These are phyloP conservation scores for Sylvietta virens DNA, from an alignment of 2,113 vertebrate genomes.

Conservation along the genomic window DNA sequence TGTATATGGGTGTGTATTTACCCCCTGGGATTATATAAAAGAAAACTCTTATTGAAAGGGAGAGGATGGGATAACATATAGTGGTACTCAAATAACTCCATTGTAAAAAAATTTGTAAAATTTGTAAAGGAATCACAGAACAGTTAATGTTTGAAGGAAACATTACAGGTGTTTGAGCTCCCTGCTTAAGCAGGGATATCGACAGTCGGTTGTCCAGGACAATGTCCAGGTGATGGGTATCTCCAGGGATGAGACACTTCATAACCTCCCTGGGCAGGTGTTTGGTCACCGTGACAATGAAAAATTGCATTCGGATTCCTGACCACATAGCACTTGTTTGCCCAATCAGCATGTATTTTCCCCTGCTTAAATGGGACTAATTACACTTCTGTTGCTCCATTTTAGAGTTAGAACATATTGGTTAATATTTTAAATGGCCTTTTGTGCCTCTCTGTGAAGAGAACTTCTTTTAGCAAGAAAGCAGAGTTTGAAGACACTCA, in stretches of 20 bases:
- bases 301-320: not conserved
- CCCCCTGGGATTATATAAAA: not conserved
- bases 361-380: not conserved
- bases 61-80: not conserved
- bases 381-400: not conserved
- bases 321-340: not conserved
- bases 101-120: not conserved
- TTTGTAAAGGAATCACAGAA: not conserved
- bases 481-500: not conserved
- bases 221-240: not conserved
- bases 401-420: not conserved
- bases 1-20: not conserved
- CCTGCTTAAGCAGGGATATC: not conserved
- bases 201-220: not conserved
- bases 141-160: not conserved
- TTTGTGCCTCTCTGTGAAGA: not conserved
- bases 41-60: not conserved
- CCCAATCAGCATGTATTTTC: not conserved
- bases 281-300: not conserved
- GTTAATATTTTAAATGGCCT: not conserved
- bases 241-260: not conserved
- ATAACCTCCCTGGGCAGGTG: not conserved
- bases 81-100: not conserved
- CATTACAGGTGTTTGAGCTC: not conserved
- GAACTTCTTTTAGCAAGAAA: not conserved